A percentile compares a stretch with the other conserved stretches of the same genome.
Evolutionary conservation across 1,140 invertebrate genomes (phyloP).

Genomic region (Drosophila setifemur): DNA sequence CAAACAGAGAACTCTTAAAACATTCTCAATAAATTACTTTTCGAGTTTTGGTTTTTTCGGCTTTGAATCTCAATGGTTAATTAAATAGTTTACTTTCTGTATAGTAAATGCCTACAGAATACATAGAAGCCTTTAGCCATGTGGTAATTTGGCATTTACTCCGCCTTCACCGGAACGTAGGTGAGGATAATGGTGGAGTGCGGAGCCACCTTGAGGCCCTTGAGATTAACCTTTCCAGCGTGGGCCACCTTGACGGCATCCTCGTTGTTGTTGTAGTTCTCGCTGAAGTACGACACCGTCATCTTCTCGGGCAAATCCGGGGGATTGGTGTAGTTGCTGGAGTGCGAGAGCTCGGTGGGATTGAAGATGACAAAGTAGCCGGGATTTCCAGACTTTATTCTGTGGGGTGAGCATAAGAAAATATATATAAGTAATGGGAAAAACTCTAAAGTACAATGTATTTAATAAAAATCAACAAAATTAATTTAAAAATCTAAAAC

Average conservation of each 20-base stretch:
- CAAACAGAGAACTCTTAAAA: constrained; percentile 4
- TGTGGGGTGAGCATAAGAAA: constrained; percentile 47
- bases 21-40: constrained; percentile 29
- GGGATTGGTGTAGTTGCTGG: constrained; percentile 83
- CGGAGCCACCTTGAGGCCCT: constrained; percentile 74
- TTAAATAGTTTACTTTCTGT: constrained; percentile 19
- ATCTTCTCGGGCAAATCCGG: constrained; percentile 84
- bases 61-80: constrained; percentile 39
- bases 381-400: constrained; percentile 87
- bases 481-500: background rate
- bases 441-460: background rate
- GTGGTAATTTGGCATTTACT: constrained; percentile 31
- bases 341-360: constrained; percentile 82
- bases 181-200: constrained; percentile 83
- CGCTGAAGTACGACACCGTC: constrained; percentile 84
- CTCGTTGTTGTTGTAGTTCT: constrained; percentile 83
- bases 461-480: too few species aligned
- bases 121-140: constrained; percentile 8
- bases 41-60: constrained; percentile 21
- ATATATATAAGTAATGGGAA: background rate
- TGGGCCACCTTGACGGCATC: constrained; percentile 78
- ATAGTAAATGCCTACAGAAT: constrained; percentile 8
- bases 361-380: constrained; percentile 87
- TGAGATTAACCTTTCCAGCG: constrained; percentile 47
- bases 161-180: constrained; percentile 81